Evolutionary conservation across 2,797 vertebrate species (phyloP).

Genomic region (Sandelia bainsii): DNA sequence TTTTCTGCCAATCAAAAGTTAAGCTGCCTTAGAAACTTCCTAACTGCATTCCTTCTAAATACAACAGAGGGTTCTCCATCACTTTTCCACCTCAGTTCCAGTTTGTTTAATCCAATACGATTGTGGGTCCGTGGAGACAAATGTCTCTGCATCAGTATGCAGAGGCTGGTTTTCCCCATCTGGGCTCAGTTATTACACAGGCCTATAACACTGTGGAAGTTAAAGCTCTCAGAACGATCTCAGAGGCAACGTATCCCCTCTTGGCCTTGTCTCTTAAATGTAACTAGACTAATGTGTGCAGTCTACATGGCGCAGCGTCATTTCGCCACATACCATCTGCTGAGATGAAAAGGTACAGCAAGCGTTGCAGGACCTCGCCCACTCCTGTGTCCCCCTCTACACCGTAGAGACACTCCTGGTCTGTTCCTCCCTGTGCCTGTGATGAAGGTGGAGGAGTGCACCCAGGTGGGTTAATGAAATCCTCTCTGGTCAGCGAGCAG

Average conservation of each 20-base stretch:
- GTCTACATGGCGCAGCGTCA: conserved; percentile 4
- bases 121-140: conserved; percentile 50
- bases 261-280: conserved; percentile 42
- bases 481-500: conserved; percentile 40
- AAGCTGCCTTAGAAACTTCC: conserved; percentile 49
- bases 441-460: conserved; percentile 42
- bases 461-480: conserved; percentile 69
- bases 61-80: conserved; percentile 40
- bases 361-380: conserved; percentile 15
- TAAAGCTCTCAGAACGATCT: conserved; percentile 53
- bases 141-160: conserved; percentile 59
- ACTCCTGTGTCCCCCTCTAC: conserved; percentile 8
- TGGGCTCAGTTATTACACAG: conserved; percentile 58
- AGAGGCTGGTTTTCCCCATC: conserved; percentile 60
- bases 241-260: conserved; percentile 28
- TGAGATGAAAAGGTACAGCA: conserved; percentile 27
- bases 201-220: conserved; percentile 46
- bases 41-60: conserved; percentile 37
- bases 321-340: conserved; percentile 42
- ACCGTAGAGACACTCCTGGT: conserved; percentile 16
- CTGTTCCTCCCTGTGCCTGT: conserved; percentile 51
- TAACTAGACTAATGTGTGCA: conserved; percentile 48
- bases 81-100: conserved; percentile 48
- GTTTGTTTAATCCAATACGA: conserved; percentile 61
- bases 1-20: conserved; percentile 71